Percentiles rank a stretch among this genome's conserved stretches.
Evolutionary conservation across 2,797 vertebrate genomes (phyloP).

Genomic region (Helarctos malayanus): DNA sequence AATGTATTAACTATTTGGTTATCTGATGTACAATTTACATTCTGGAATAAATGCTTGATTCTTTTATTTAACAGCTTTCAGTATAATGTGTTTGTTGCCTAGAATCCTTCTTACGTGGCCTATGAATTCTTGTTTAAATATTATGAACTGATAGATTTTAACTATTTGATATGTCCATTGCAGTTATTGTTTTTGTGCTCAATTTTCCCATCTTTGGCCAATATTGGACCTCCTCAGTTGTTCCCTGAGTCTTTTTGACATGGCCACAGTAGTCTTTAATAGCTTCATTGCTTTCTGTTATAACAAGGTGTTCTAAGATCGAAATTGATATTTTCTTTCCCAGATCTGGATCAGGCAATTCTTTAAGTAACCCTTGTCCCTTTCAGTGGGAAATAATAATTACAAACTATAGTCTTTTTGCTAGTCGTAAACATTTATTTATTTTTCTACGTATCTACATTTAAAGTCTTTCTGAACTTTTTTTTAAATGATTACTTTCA

Average conservation of each 20-base stretch:
- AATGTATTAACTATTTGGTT: not conserved
- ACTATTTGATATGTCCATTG: not conserved
- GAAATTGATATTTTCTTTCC: not conserved
- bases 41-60: not conserved
- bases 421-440: not conserved
- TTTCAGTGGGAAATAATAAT: not conserved
- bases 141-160: not conserved
- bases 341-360: not conserved
- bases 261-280: not conserved
- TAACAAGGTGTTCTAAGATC: not conserved
- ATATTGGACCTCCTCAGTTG: not conserved
- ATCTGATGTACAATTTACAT: not conserved
- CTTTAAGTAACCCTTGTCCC: not conserved
- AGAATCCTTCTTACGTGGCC: not conserved
- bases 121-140: not conserved
- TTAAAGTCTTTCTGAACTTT: constrained; percentile 7
- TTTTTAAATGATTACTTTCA: not conserved
- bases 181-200: not conserved
- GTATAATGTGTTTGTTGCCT: not conserved
- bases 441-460: not conserved
- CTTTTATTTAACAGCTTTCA: not conserved
- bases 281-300: not conserved
- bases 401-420: not conserved
- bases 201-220: not conserved
- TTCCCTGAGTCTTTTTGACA: not conserved